A percentile compares a stretch with the other conserved stretches of the same genome.
These are phyloP conservation scores for Eolophus roseicapilla DNA, from an alignment of 2,113 vertebrate genomes.

Conservation along the genomic window DNA sequence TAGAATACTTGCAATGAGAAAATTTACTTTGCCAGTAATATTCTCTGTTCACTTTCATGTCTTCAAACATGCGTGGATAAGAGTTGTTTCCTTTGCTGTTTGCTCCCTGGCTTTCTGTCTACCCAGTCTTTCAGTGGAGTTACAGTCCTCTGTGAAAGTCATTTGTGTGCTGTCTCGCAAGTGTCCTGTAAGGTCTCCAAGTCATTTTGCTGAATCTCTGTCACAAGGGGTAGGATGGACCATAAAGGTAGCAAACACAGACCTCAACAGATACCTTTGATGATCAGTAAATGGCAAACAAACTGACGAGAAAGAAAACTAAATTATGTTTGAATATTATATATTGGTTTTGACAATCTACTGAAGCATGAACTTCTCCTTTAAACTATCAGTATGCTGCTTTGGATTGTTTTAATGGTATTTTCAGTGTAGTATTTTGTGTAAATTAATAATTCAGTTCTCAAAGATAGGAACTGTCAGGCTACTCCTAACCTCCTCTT, in stretches of 20 bases:
- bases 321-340: conserved; percentile 14
- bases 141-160: background rate
- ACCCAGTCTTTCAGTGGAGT: background rate
- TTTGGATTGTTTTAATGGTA: conserved; percentile 29
- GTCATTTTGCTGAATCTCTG: background rate
- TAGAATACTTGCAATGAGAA: background rate
- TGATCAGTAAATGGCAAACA: background rate
- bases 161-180: background rate
- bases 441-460: conserved; percentile 40
- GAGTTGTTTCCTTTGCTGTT: background rate
- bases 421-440: conserved; percentile 30
- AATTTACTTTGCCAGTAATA: background rate
- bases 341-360: background rate
- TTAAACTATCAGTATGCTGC: background rate
- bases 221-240: background rate
- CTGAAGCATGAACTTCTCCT: conserved; percentile 1
- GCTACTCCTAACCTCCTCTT: background rate
- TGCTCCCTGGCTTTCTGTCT: background rate
- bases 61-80: background rate
- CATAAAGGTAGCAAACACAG: background rate
- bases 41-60: background rate
- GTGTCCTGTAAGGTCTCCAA: background rate
- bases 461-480: conserved; percentile 1
- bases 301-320: background rate
- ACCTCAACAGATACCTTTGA: background rate